Conservation (phyloP, 2,888 invertebrate species). For the Marasmarcha lunaedactyla region DNA sequence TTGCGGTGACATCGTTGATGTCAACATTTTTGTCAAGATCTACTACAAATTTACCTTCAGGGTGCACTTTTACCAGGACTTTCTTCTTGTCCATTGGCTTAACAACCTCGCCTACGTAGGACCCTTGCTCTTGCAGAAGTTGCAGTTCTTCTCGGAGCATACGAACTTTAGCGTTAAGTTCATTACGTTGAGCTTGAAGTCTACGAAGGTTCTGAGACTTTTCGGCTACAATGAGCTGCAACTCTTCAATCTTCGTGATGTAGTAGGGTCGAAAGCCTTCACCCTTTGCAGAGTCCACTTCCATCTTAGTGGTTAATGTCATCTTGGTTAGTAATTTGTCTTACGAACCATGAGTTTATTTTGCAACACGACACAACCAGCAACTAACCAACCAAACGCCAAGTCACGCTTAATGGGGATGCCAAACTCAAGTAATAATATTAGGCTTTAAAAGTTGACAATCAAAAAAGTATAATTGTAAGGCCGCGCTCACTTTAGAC, state of each 20-base stretch:
- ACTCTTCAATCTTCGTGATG: conserved; percentile 97
- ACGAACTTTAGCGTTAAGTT: conserved; percentile 98
- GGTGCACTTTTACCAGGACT: conserved; percentile 98
- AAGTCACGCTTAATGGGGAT: no score
- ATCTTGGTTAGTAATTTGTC: conserved; percentile 27
- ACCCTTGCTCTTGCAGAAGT: conserved; percentile 96
- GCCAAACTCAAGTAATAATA: no score
- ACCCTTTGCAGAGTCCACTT: conserved; percentile 78
- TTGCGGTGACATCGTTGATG: conserved; percentile 96
- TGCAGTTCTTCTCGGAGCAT: conserved; percentile 98
- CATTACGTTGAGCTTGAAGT: conserved; percentile 97
- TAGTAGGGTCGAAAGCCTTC: conserved; percentile 97
- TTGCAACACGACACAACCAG: conserved; percentile 2
- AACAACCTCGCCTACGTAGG: conserved; percentile 99
- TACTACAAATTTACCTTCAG: conserved; percentile 99
- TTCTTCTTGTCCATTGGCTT: conserved; percentile 99
- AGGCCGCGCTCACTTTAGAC: no score
- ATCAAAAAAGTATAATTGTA: no score
- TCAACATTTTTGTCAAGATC: conserved; percentile 99
- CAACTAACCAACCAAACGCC: conserved; percentile 1
- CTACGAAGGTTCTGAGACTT: conserved; percentile 97
- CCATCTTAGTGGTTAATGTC: conserved; percentile 73
- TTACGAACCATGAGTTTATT: conserved; percentile 14
- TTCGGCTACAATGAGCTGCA: conserved; percentile 95
- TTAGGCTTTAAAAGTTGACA: no score